Base-by-base conservation (phyloP, 2,113 vertebrate species). In the Tachysurus vachellii region DNA sequence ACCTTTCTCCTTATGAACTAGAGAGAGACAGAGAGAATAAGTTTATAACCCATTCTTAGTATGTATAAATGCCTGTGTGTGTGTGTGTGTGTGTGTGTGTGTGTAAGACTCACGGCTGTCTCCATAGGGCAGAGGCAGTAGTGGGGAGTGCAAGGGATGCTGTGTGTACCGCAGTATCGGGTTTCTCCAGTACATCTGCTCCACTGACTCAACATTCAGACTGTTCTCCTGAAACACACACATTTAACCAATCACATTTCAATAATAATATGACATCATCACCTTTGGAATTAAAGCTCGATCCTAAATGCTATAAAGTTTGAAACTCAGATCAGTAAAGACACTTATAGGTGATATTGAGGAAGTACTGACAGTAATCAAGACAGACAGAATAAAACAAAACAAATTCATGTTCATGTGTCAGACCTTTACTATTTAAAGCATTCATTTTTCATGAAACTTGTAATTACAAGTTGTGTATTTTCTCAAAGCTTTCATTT, bases 91-190 rank as follows among this genome's bases (percentile, higher is more conserved):
- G n/a, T 80, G 80, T 62, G 80, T 62, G 57, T 82, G 73, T 75
- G 19, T 82, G 44, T 83, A 6, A 9, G 4, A 93, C 97, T 95
- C 89, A 98, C 97, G 81, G 90, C 92, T 96, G 88, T 98, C 97
- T 88, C 97, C 97, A 0, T 98, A 97, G 0, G 96, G 96, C 0
- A 98, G 93, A 0, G 97, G 97, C 68, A 98, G 95, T 14, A 98
- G 92, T 2, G 97, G 97, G 0, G 97, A 95, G 89, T 98, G 97
- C 90, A 98, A 92, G 0, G 97, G 96, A 88, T 97, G 97, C 94
- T 97, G 97, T 0, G 97, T 98, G 85, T 98, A 98, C 94, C 97
- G 92, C 86, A 98, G 91, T 91, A 98, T 98, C 44, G 96, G 97
- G 91, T 98, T 98, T 91, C 97, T 97, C 91, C 95, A 94, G 26